These are phyloP conservation scores for Drosophila subsilvestris DNA, from an alignment of 2,888 invertebrate species.

Conservation along the genomic window DNA sequence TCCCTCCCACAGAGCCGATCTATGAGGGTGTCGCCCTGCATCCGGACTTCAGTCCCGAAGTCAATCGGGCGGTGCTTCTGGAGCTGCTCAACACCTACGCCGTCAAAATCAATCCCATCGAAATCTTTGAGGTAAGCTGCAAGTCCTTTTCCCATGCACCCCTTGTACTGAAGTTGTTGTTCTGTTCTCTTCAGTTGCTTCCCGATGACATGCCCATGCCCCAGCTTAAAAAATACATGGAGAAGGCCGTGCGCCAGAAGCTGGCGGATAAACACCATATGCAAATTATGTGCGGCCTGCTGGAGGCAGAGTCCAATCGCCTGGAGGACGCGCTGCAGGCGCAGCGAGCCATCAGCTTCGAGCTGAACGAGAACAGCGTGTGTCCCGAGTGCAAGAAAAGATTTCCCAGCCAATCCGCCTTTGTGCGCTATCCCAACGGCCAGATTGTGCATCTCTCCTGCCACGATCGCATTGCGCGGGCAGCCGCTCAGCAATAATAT, in stretches of 20 bases:
- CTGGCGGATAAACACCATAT: constrained; percentile 89
- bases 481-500: constrained; percentile 43
- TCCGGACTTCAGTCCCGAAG: constrained; percentile 86
- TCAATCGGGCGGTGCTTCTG: constrained; percentile 92
- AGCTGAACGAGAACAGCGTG: constrained; percentile 93
- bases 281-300: constrained; percentile 92
- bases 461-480: constrained; percentile 84
- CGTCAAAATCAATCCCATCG: constrained; percentile 91
- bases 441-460: constrained; percentile 97
- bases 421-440: constrained; percentile 95
- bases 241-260: constrained; percentile 90
- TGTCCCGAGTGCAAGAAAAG: constrained; percentile 97
- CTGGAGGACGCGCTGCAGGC: constrained; percentile 91
- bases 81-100: constrained; percentile 93
- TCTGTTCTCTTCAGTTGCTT: too few relatives aligned
- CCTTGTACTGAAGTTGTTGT: too few relatives aligned
- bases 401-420: constrained; percentile 96
- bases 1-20: constrained; percentile 84
- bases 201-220: constrained; percentile 92
- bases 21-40: constrained; percentile 84
- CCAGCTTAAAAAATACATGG: constrained; percentile 91
- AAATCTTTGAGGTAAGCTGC: constrained; percentile 85
- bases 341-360: constrained; percentile 90
- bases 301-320: constrained; percentile 94
- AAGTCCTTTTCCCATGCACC: not conserved